These are phyloP conservation scores for Zele albiditarsus DNA, from an alignment of 2,888 invertebrate genomes.

Conservation along the genomic window DNA sequence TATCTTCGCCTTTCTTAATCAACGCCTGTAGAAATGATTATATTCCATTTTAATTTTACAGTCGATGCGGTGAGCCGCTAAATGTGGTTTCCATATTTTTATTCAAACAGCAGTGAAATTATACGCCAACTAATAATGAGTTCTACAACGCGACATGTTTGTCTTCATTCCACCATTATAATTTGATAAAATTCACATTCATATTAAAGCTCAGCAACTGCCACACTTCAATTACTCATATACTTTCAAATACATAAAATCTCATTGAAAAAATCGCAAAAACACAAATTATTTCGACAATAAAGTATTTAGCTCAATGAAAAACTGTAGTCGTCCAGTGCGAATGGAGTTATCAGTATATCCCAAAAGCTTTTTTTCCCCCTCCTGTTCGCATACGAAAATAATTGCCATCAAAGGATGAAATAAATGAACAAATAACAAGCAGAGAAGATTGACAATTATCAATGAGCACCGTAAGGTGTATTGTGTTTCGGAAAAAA, in stretches of 20 bases:
- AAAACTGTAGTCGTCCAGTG: conserved; percentile 12
- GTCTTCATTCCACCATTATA: not conserved
- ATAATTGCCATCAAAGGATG: not conserved
- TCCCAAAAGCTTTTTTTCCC: not conserved
- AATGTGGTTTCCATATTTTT: not conserved
- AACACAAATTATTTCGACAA: not conserved
- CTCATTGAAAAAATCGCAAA: not conserved
- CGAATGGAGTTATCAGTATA: conserved; percentile 9
- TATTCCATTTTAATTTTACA: conserved; percentile 15
- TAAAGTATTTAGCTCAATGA: not conserved
- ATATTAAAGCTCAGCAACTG: not conserved
- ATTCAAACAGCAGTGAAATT: conserved; percentile 14
- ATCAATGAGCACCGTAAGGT: not conserved
- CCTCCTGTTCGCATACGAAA: not conserved
- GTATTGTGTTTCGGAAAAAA: not conserved
- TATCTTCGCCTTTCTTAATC: conserved; percentile 68
- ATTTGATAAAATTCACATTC: conserved; percentile 1
- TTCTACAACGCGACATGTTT: conserved; percentile 1
- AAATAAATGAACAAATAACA: not conserved
- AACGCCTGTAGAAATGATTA: conserved; percentile 58
- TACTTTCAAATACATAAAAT: not conserved
- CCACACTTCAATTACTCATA: not conserved
- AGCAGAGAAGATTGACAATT: not conserved
- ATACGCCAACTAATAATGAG: conserved; percentile 5
- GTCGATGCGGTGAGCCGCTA: conserved; percentile 19